Conservation (phyloP, 1,140 invertebrate species). For the Sminthurides bifidus region DNA sequence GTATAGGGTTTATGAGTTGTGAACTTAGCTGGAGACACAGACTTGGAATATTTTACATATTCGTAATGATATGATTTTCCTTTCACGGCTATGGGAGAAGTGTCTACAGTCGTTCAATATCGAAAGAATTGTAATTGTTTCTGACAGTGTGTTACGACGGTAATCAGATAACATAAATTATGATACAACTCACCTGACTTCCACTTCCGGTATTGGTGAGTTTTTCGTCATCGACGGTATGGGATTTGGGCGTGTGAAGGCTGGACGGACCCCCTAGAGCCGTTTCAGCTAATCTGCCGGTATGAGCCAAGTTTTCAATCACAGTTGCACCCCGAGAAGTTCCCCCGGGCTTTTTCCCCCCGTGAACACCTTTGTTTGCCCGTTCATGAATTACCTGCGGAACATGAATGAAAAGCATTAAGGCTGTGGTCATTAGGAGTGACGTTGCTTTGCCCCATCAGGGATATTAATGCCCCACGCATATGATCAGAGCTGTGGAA, state of each 20-base stretch:
- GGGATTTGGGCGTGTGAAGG: conserved; percentile 42
- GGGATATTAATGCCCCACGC: no score
- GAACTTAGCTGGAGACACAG: no score
- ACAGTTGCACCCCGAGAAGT: conserved; percentile 61
- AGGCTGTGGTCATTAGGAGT: no score
- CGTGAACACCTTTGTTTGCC: conserved; percentile 63
- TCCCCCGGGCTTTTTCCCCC: conserved; percentile 56
- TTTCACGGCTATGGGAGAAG: no score
- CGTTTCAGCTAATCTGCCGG: conserved; percentile 64
- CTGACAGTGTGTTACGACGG: not conserved
- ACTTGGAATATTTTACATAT: no score
- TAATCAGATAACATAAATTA: not conserved
- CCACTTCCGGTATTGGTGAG: conserved; percentile 84
- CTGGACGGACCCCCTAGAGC: conserved; percentile 45
- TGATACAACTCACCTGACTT: conserved; percentile 37
- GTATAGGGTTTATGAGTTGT: no score
- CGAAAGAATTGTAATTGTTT: no score
- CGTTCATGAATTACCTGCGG: conserved; percentile 61
- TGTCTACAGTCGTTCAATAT: no score
- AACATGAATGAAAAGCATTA: conserved; percentile 13
- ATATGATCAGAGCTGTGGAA: no score
- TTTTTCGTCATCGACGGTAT: conserved; percentile 48
- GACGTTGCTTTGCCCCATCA: no score
- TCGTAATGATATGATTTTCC: no score
- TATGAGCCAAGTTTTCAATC: conserved; percentile 77